Base-by-base conservation (phyloP, 37 sponge, comb jelly and placozoan species). In the Theonella swinhoei region DNA sequence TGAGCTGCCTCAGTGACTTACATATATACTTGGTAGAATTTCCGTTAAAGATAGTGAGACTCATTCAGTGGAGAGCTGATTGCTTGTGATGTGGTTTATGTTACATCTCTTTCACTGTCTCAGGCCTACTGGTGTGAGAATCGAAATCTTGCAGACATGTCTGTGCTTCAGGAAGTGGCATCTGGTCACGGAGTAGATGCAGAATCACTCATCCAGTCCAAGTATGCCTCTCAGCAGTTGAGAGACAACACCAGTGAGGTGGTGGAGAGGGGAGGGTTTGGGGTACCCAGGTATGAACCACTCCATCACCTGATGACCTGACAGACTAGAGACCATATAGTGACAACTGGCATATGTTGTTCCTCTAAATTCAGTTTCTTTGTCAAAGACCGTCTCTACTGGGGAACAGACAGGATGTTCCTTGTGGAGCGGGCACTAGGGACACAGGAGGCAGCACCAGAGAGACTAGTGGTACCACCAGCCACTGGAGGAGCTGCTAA, bases 81-180 rank as follows among this genome's bases (percentile, higher is more conserved):
- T n/a, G n/a, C n/a, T n/a, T n/a, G n/a, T n/a, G n/a, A n/a, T n/a
- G n/a, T n/a, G n/a, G n/a, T n/a, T n/a, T n/a, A n/a, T n/a, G n/a
- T n/a, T n/a, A n/a, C n/a, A n/a, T n/a, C n/a, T n/a, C n/a, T n/a
- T n/a, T n/a, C n/a, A n/a, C n/a, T n/a, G n/a, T n/a, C n/a, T n/a
- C n/a, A n/a, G 94, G 94, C 94, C 22, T 89, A 95, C 42, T 95
- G 92, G 92, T 82, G 58, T 82, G 95, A 95, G 11, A 72, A 80
- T 39, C 54, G 74, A 14, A 84, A 95, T 39, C 70, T 95, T 39
- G 67, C 71, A 2, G 68, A 79, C 23, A 0, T 70, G 17, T 1
- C 35, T 54, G 63, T 68, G 9, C 76, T 95, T 0, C 85, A 91
- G 72, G 76, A 83, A 76, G 74, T 89, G 11, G 87, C 79, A 24